phyloP scores from a whole-genome alignment of 2,888 invertebrate genomes.

The Amphimallon solstitiale region DNA sequence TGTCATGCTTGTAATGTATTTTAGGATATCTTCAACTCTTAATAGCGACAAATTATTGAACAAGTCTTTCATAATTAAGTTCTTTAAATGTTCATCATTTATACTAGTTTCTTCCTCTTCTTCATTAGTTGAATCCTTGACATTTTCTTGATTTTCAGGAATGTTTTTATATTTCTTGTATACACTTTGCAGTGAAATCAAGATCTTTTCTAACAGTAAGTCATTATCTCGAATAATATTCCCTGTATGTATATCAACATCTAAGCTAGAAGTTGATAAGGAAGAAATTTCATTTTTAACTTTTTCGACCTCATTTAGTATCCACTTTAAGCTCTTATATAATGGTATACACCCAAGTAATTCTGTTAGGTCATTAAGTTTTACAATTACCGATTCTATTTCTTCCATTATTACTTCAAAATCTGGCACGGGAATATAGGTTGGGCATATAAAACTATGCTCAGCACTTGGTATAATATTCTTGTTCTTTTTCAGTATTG shows the following conservation, averaged over 20 bases:
- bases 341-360: slow-evolving; percentile 50
- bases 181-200: slow-evolving; percentile 70
- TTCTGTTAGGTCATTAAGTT: slow-evolving; percentile 43
- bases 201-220: slow-evolving; percentile 53
- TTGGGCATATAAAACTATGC: slow-evolving; percentile 49
- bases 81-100: slow-evolving; percentile 74
- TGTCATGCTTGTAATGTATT: slow-evolving; percentile 16
- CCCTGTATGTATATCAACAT: slow-evolving; percentile 42
- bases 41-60: slow-evolving; percentile 70
- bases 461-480: slow-evolving; percentile 48
- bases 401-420: slow-evolving; percentile 49
- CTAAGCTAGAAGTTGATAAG: slow-evolving; percentile 25
- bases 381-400: slow-evolving; percentile 40
- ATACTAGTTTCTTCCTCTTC: slow-evolving; percentile 65
- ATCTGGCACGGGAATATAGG: slow-evolving; percentile 55
- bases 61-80: slow-evolving; percentile 72
- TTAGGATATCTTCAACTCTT: slow-evolving; percentile 64
- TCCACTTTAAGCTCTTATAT: slow-evolving; percentile 50
- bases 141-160: slow-evolving; percentile 47
- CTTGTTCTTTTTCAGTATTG: slow-evolving; percentile 49
- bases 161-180: slow-evolving; percentile 66
- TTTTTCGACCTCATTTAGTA: slow-evolving; percentile 40
- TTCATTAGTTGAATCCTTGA: slow-evolving; percentile 55
- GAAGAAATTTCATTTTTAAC: slow-evolving; percentile 15
- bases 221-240: slow-evolving; percentile 14